Evolutionary conservation across 2,113 vertebrate species (phyloP), one percentile per base, ranked within the genome.

Genomic region (Scophthalmus maximus): DNA sequence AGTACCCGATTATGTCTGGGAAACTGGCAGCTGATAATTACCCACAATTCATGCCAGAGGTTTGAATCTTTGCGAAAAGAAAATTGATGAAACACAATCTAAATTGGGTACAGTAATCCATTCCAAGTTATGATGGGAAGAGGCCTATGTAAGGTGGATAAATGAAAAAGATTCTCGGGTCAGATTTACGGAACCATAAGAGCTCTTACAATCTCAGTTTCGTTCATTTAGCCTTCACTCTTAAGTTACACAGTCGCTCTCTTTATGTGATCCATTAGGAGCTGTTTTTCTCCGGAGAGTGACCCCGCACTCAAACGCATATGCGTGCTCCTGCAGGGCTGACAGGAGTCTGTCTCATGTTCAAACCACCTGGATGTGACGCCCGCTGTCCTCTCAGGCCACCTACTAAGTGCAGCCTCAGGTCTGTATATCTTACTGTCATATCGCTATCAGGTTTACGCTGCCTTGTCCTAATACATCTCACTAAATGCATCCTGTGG

Each of bases 401-500:
- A 51, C 83, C 68, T 30, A 36, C 79, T 79, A 80, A 84, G 68
- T 82, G 82, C 68, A 82, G 44, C 71, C 76, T 73, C 70, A 57
- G 46, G 79, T 83, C 83, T 61, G 61, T 68, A 67, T 55, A 49
- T 88, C 84, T 70, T 57, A 32, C 52, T 81, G 73, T 78, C 40
- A 14, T 78, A 78, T 68, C 69, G 65, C 86, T 91, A 91, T 92
- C 91, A 75, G 81, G 87, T 91, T 88, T 81, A 86, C 59, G 49
- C 60, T 73, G 62, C 69, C 69, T 66, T 58, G 42, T 85, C 72
- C 87, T 76, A 68, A 87, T 82, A 86, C 76, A 85, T 86, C 87
- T 88, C 78, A 64, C 87, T 87, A 92, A 93, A 93, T 93, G 92
- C 83, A 90, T 84, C 84, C 74, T 92, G 90, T 90, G 93, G 92